These are phyloP conservation scores for Lepilemur ruficaudatus DNA, from an alignment of 2,797 vertebrate species.

Conservation along the genomic window DNA sequence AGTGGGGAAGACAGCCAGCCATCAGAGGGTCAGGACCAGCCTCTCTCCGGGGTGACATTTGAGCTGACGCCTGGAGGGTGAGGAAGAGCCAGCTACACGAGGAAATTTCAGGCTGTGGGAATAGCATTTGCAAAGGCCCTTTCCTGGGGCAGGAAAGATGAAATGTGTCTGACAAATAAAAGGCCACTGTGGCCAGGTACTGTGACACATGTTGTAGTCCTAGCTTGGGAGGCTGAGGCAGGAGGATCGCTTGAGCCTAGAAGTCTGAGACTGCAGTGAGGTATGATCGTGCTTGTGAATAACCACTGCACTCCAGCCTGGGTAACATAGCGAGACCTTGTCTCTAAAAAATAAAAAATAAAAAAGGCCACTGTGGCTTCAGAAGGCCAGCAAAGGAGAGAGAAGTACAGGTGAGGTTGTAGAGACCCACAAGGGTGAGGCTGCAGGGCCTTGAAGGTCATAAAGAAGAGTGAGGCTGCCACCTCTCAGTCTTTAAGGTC, in stretches of 20 bases:
- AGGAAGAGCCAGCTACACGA: neutral
- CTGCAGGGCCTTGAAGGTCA: neutral
- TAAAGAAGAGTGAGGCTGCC: neutral
- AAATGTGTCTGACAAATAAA: neutral
- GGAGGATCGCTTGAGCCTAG: neutral
- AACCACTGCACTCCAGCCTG: too few species aligned
- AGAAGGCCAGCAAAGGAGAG: neutral
- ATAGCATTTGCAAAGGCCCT: neutral
- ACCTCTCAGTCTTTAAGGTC: neutral
- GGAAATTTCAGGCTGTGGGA: neutral
- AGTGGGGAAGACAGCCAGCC: neutral
- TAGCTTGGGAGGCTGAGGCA: neutral
- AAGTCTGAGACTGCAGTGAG: too few species aligned
- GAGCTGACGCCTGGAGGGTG: neutral
- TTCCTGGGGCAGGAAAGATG: neutral
- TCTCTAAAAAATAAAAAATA: too few species aligned
- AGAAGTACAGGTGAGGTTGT: neutral
- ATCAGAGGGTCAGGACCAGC: neutral
- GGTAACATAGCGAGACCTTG: too few species aligned
- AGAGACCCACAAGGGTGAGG: neutral
- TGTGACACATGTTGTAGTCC: neutral
- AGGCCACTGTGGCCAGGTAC: neutral
- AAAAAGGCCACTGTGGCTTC: neutral
- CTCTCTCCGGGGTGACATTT: neutral
- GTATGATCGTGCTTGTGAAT: too few species aligned